These are phyloP conservation scores for Mesaphorura yosii DNA, from an alignment of 1,140 invertebrate species.

Conservation along the genomic window DNA sequence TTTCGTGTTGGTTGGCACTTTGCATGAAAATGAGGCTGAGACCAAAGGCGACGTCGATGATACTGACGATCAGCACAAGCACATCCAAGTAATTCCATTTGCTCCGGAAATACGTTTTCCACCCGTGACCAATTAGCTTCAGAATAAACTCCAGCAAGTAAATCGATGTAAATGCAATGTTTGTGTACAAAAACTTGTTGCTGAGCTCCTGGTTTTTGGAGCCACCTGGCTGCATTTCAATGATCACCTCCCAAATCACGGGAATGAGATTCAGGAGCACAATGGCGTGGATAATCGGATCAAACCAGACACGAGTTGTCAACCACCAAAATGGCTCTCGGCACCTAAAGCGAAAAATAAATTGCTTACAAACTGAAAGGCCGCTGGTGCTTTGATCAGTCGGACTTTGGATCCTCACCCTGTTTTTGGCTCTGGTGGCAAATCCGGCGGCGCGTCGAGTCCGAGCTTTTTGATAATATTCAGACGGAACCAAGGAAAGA, in stretches of 20 bases:
- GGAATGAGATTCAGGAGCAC: slow-evolving; percentile 21
- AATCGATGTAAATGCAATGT: slow-evolving; percentile 6
- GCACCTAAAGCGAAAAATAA: slow-evolving; percentile 10
- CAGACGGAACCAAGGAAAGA: slow-evolving; percentile 7
- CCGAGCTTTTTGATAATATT: slow-evolving; percentile 5
- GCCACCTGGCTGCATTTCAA: background rate
- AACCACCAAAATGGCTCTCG: slow-evolving; percentile 1
- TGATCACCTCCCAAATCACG: slow-evolving; percentile 13
- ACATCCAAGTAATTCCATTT: slow-evolving; percentile 14
- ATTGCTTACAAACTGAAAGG: too few relatives aligned
- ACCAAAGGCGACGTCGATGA: slow-evolving; percentile 6
- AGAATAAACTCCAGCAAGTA: slow-evolving; percentile 18
- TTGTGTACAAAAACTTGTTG: slow-evolving; percentile 4
- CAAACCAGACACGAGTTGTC: slow-evolving; percentile 19
- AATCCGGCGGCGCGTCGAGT: background rate
- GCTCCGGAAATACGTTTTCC: slow-evolving; percentile 1
- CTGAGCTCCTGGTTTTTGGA: background rate
- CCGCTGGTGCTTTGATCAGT: too few relatives aligned
- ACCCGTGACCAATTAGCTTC: slow-evolving; percentile 4
- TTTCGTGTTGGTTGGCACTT: too few relatives aligned
- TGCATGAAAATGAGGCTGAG: background rate
- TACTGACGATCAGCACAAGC: slow-evolving; percentile 2
- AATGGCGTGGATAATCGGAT: slow-evolving; percentile 17
- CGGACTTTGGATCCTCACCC: background rate
- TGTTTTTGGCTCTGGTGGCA: slow-evolving; percentile 2